Percentiles rank a stretch among this genome's conserved stretches.
Conservation (phyloP, 2,797 vertebrate genomes). For the Tragopan temminckii region DNA sequence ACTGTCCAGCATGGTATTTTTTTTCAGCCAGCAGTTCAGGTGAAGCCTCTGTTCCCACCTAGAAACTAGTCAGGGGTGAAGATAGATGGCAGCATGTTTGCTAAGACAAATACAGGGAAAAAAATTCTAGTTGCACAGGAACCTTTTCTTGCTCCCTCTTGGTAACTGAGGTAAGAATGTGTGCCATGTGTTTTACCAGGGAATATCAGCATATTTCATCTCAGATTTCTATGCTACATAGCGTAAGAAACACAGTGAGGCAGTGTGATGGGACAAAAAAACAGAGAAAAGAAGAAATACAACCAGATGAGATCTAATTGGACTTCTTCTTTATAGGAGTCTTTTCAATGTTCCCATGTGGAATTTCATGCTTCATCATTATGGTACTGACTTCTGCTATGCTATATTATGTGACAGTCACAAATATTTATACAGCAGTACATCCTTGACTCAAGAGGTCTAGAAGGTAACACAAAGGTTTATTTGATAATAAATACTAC, state of each 20-base stretch:
- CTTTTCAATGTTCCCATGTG: background rate
- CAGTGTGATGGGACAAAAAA: background rate
- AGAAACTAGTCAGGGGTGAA: background rate
- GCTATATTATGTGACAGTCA: background rate
- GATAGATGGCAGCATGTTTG: background rate
- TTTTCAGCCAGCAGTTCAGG: background rate
- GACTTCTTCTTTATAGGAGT: background rate
- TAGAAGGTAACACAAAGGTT: background rate
- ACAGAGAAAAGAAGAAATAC: background rate
- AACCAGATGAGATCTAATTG: background rate
- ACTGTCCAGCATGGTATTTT: background rate
- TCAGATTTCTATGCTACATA: background rate
- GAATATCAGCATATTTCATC: background rate
- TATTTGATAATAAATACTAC: background rate
- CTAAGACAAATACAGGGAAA: background rate
- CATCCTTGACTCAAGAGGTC: background rate
- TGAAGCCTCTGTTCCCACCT: background rate
- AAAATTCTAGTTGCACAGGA: background rate
- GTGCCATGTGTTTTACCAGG: background rate
- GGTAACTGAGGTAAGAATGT: background rate
- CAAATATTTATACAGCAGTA: background rate
- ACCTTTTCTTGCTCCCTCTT: background rate
- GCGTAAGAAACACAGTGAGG: background rate
- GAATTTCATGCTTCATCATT: background rate
- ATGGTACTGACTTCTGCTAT: background rate